Conservation (phyloP, 2,888 invertebrate genomes). For the Ochropleura plecta region DNA sequence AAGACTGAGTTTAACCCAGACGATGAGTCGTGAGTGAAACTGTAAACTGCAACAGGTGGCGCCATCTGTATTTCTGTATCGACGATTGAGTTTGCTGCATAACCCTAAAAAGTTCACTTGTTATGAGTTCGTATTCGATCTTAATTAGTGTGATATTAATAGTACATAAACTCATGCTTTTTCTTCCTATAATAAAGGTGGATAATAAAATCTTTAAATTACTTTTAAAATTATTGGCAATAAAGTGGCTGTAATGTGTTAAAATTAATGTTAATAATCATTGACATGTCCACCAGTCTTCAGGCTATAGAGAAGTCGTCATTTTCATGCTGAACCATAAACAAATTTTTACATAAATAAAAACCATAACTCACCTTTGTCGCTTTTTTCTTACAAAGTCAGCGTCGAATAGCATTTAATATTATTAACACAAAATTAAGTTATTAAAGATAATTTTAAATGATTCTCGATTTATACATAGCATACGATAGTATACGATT, state of each 20-base stretch:
- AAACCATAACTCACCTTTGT: constrained; percentile 5
- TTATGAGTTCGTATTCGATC: not conserved
- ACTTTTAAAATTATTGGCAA: not conserved
- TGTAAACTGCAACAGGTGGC: constrained; percentile 13
- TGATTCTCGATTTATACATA: constrained; percentile 29
- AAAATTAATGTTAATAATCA: constrained; percentile 20
- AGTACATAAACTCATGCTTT: not conserved
- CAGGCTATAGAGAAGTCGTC: not conserved
- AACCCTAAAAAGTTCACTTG: not conserved
- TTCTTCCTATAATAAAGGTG: not conserved
- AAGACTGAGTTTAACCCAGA: constrained; percentile 73
- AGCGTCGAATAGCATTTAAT: constrained; percentile 1
- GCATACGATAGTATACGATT: not conserved
- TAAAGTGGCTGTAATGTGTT: constrained; percentile 19
- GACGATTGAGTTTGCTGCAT: not conserved
- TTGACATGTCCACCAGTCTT: not conserved
- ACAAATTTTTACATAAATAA: constrained; percentile 34
- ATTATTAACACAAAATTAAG: constrained; percentile 36
- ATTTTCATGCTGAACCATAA: constrained; percentile 13
- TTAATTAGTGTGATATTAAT: not conserved
- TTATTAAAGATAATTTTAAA: constrained; percentile 34
- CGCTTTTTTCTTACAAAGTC: constrained; percentile 11
- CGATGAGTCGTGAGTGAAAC: constrained; percentile 70
- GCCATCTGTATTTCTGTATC: constrained; percentile 33
- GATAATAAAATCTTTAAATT: not conserved